Percentiles rank a stretch among this genome's conserved stretches.
phyloP scores from a whole-genome alignment of 2,888 invertebrate species.

The Hemistola chrysoprasaria region DNA sequence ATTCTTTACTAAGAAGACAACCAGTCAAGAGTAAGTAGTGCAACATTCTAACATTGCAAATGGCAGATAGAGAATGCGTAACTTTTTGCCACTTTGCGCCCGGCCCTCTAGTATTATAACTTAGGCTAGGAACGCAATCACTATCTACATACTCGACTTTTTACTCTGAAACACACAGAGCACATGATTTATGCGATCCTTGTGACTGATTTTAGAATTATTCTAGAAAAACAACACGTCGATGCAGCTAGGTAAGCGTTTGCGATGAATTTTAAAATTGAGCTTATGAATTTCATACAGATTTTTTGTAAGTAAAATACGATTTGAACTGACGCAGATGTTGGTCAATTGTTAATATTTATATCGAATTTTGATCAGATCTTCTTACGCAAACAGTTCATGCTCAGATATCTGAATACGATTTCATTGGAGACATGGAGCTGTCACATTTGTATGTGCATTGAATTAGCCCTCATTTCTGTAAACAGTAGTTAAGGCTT shows the following conservation, averaged over 20 bases:
- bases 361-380: constrained; percentile 73
- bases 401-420: too few relatives aligned
- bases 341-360: constrained; percentile 68
- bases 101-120: constrained; percentile 3
- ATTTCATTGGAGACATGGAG: constrained; percentile 32
- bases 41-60: constrained; percentile 32
- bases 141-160: background rate
- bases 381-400: constrained; percentile 38
- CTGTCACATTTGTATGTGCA: constrained; percentile 33
- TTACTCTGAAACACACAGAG: constrained; percentile 2
- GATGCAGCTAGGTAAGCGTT: constrained; percentile 30
- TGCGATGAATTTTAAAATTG: constrained; percentile 50
- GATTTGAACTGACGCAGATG: constrained; percentile 56
- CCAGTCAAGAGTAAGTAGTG: constrained; percentile 25
- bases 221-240: constrained; percentile 27
- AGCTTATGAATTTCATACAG: constrained; percentile 50
- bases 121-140: constrained; percentile 1
- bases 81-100: constrained; percentile 16
- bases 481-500: too few relatives aligned
- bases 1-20: constrained; percentile 38
- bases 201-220: constrained; percentile 6
- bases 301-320: constrained; percentile 61
- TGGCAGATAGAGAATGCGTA: constrained; percentile 1
- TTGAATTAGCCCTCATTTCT: constrained; percentile 28
- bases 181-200: constrained; percentile 12